These are phyloP conservation scores for Brachynemurus nebulosus DNA, from an alignment of 2,888 invertebrate genomes.

Conservation along the genomic window DNA sequence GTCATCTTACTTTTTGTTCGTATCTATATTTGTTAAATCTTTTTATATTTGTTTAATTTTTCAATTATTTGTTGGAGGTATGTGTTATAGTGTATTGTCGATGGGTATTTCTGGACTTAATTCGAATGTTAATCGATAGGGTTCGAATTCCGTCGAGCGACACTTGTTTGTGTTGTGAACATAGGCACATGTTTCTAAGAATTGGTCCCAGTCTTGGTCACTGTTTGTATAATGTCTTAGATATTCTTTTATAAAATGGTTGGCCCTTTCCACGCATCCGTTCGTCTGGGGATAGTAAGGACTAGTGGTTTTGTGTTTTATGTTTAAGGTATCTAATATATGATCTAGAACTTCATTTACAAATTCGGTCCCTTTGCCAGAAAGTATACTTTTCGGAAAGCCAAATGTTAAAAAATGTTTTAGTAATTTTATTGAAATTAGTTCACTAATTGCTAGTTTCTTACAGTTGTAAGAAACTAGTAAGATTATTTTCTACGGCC, in stretches of 20 bases:
- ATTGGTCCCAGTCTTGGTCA: not conserved
- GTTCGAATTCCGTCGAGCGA: not conserved
- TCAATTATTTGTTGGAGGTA: not conserved
- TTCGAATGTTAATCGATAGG: not conserved
- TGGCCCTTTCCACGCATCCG: not conserved
- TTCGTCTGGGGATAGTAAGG: not conserved
- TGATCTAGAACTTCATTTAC: not conserved
- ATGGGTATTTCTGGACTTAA: not conserved
- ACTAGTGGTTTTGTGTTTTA: not conserved
- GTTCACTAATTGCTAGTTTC: not conserved
- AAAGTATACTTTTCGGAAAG: not conserved
- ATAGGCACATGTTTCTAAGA: not conserved
- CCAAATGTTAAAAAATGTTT: not conserved
- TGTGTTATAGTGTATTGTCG: not conserved
- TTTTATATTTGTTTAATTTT: not conserved
- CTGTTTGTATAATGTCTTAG: not conserved
- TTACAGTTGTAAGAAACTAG: too few relatives aligned
- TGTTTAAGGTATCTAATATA: not conserved
- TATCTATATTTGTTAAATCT: not conserved
- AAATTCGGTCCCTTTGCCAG: not conserved
- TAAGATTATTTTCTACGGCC: too few relatives aligned
- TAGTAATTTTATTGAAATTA: not conserved
- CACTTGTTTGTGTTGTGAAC: not conserved
- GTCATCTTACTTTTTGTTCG: not conserved
- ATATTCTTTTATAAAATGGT: not conserved